phyloP scores from a whole-genome alignment of 2,797 vertebrate genomes.

The Triplophysa yarkandensis region DNA sequence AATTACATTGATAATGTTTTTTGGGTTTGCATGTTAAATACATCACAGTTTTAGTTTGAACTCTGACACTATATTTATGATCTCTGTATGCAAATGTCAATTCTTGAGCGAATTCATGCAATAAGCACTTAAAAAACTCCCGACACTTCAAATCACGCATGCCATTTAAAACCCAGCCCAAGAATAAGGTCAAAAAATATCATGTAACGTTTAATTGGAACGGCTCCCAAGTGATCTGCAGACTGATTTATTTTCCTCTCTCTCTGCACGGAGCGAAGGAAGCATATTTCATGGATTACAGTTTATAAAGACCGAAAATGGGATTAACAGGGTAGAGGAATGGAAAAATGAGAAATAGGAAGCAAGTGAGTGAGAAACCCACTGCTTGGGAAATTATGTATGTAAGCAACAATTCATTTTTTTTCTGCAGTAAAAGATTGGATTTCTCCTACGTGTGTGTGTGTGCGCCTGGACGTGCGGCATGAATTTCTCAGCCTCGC shows the following conservation, averaged over 20 bases:
- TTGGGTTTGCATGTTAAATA: too few relatives aligned
- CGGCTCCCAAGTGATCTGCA: conserved; percentile 55
- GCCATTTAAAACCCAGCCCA: conserved; percentile 22
- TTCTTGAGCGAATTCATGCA: neutral
- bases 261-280: conserved; percentile 30
- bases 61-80: too few relatives aligned
- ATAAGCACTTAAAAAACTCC: conserved; percentile 30
- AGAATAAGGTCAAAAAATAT: conserved; percentile 51
- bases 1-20: too few relatives aligned
- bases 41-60: too few relatives aligned
- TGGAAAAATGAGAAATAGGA: conserved; percentile 52
- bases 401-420: conserved; percentile 57
- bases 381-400: conserved; percentile 51
- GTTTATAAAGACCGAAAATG: conserved; percentile 58
- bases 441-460: conserved; percentile 32
- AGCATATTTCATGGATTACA: conserved; percentile 60
- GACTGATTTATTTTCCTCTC: conserved; percentile 37
- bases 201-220: conserved; percentile 57
- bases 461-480: conserved; percentile 19
- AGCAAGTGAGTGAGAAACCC: conserved; percentile 50
- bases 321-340: conserved; percentile 59
- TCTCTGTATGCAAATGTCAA: neutral
- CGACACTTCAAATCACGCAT: conserved; percentile 15
- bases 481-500: conserved; percentile 37
- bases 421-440: conserved; percentile 46